A percentile compares a stretch with the other conserved stretches of the same genome.
These are phyloP conservation scores for Peromyscus californicus DNA, from an alignment of 2,113 vertebrate genomes.

Conservation along the genomic window DNA sequence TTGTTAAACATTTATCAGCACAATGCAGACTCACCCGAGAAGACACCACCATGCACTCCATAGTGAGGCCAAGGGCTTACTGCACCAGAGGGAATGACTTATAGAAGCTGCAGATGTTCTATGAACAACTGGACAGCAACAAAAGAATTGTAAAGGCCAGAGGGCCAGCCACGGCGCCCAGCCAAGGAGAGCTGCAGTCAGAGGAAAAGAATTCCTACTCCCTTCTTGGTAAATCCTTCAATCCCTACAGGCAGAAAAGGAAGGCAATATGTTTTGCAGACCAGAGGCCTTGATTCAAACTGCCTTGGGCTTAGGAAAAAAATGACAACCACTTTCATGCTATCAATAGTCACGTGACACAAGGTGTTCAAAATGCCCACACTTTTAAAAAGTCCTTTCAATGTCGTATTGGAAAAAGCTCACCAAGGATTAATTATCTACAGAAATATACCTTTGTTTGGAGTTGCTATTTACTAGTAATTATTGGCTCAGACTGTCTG, in stretches of 20 bases:
- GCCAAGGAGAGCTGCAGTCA: neutral
- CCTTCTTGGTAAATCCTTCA: neutral
- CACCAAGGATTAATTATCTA: conserved; percentile 40
- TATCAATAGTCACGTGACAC: neutral
- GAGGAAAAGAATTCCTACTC: neutral
- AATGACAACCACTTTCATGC: conserved; percentile 18
- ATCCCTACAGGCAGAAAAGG: neutral
- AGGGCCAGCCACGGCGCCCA: neutral
- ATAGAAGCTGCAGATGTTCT: neutral
- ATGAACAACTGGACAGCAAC: neutral
- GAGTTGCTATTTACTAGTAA: conserved; percentile 57
- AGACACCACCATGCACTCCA: neutral
- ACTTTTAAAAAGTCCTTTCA: conserved; percentile 19
- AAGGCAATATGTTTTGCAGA: conserved; percentile 25
- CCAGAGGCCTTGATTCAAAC: conserved; percentile 8
- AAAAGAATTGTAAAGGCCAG: neutral
- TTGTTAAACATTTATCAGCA: conserved; percentile 56
- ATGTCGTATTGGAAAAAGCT: neutral
- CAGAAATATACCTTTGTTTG: conserved; percentile 9
- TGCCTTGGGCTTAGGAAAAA: neutral
- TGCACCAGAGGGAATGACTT: neutral
- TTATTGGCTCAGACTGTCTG: conserved; percentile 35
- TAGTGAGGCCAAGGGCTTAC: neutral
- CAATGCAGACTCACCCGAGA: neutral
- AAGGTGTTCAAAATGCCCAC: conserved; percentile 19